Conservation (phyloP, 2,888 invertebrate species). For the Cheilosia scutellata region DNA sequence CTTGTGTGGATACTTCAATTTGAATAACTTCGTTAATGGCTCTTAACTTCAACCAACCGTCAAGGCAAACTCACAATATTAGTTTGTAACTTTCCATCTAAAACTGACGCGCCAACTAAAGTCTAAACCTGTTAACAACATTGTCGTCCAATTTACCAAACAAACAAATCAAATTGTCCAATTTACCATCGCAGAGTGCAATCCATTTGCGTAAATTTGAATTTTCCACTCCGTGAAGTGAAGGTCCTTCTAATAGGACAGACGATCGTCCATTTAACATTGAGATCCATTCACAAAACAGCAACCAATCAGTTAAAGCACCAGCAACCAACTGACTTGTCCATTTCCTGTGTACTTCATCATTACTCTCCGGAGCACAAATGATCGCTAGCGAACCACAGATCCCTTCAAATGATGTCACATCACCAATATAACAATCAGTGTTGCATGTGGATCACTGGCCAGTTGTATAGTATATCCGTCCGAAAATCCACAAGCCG, state of each 20-base stretch:
- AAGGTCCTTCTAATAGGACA: constrained; percentile 16
- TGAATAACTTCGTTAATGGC: too few species aligned
- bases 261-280: constrained; percentile 11
- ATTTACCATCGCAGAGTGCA: constrained; percentile 65
- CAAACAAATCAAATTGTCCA: constrained; percentile 72
- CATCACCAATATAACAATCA: constrained; percentile 74
- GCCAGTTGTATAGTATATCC: constrained; percentile 40
- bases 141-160: not conserved
- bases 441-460: constrained; percentile 18
- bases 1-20: too few species aligned
- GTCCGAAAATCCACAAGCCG: constrained; percentile 26
- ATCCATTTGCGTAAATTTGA: constrained; percentile 74
- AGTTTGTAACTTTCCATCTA: too few species aligned
- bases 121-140: not conserved
- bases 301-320: constrained; percentile 52
- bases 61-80: too few species aligned
- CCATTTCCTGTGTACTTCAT: constrained; percentile 73
- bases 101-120: not conserved
- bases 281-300: constrained; percentile 38
- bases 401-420: constrained; percentile 62
- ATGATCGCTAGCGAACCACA: constrained; percentile 45
- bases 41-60: too few species aligned
- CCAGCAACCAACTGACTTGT: constrained; percentile 54
- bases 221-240: constrained; percentile 32
- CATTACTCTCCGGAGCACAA: constrained; percentile 71